Evolutionary conservation across 53 echinoderm and acorn worm species (phyloP).

Genomic region (Mesocentrotus franciscanus): DNA sequence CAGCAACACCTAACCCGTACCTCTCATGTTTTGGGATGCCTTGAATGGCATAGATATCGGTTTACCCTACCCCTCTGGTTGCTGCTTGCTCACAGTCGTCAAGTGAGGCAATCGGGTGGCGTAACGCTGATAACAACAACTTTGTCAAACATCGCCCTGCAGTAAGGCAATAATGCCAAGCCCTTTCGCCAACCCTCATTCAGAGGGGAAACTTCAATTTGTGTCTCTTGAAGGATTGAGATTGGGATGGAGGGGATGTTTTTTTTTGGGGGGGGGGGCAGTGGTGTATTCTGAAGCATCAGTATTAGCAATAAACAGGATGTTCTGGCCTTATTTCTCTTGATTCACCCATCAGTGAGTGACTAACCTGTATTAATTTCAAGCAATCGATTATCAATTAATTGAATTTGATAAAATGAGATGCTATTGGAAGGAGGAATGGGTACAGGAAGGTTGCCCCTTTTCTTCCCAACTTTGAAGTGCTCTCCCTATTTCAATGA

Average conservation of each 20-base stretch:
- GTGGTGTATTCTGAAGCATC: not conserved
- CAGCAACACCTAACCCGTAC: not conserved
- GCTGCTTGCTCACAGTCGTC: not conserved
- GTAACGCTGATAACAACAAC: slow-evolving; percentile 45
- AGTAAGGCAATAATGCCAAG: not conserved
- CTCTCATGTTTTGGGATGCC: slow-evolving; percentile 22
- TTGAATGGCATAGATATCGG: slow-evolving; percentile 10
- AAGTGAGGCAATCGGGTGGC: slow-evolving; percentile 50
- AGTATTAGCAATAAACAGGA: not conserved
- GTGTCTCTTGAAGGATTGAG: not conserved
- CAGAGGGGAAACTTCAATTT: not conserved
- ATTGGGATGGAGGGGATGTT: not conserved
- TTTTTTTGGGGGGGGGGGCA: not conserved
- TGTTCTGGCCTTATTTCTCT: not conserved
- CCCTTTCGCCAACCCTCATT: slow-evolving; percentile 4
- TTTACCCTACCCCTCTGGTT: slow-evolving; percentile 8
- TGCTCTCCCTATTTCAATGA: not conserved
- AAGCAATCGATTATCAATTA: not conserved
- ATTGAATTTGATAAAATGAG: not conserved
- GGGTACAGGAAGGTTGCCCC: not conserved
- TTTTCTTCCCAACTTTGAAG: not conserved
- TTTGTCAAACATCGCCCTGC: slow-evolving; percentile 42
- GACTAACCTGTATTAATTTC: not conserved
- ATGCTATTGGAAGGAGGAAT: not conserved
- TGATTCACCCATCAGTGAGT: not conserved